Base-by-base conservation (phyloP, 2,113 vertebrate genomes). In the Nipponia nippon region DNA sequence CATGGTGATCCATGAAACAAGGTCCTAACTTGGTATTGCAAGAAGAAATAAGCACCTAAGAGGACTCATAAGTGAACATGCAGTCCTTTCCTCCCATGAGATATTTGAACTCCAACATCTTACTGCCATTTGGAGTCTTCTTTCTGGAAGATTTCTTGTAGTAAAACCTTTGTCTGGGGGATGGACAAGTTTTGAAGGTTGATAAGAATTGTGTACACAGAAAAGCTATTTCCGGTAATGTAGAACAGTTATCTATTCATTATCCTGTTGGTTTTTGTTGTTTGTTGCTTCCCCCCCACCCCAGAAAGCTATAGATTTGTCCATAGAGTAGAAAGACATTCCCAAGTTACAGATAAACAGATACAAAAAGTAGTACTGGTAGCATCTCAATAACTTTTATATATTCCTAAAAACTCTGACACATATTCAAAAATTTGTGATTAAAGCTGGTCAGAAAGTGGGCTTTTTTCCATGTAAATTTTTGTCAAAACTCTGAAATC, bases 271-370 rank as follows among this genome's bases (percentile, higher is more conserved):
- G 1, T 29, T 18, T 58, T 36, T 59, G 13, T 47, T 63, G 15
- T 6, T 61, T 47, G 32, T 38, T 34, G 5, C 0, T 1, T 4
- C 34, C 1, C 9, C 30, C 14, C 16, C 40, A 6, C 40, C 11
- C 11, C 16, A 47, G 11, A 44, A 63, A 80, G 13, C 3, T 59
- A 7, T 4, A 67, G 22, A 46, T 53, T 69, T 58, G 7, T 62
- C 10, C 30, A 77, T 8, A 89, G 46, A 72, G 10, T 46, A 72
- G 20, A 73, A 92, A 53, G 63, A 61, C 22, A 73, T 29, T 8
- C 7, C 30, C 46, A 78, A 66, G 13, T 47, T 65, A 58, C 19
- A 78, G 49, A 79, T 27, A 83, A 71, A 70, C 9, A 65, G 14
- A 17, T 56, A 32, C 4, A 58, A 85, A 69, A 73, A n/a, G 27